Evolutionary conservation across 2,888 invertebrate genomes (phyloP), one percentile per base, ranked within the genome.

Genomic region (Escarpia spicata): DNA sequence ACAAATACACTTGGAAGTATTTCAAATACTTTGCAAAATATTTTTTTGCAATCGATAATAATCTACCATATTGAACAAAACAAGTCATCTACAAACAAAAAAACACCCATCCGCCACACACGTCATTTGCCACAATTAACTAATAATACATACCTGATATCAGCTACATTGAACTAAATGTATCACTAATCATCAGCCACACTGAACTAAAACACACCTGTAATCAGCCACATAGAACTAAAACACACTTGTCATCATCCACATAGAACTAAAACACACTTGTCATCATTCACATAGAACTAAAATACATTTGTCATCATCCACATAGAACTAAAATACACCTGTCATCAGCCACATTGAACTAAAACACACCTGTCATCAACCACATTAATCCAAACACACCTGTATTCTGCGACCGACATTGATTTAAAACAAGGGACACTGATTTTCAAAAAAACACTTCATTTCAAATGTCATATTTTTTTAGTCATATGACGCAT

Each of bases 231-330:
- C 19, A 26, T 26, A 19, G 96, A 99, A 99, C 96, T 99, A 99
- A 96, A 99, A 99, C 2, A 75, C 60, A 75, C 75, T 26, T 75
- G 75, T 75, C 2, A 19, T 75, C 19, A 19, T 26, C 75, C 75
- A 75, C 75, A 75, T 75, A 19, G 96, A 99, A 99, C 96, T 99
- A 99, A 96, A 99, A 99, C 2, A 12, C 60, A 60, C 12, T 19
- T 60, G 26, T 26, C 1, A 15, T 26, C 19, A 4, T 8, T 19
- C 60, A 60, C 60, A 60, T 60, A 9, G 60, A 60, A 60, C 15
- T 60, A 60, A 60, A 99, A 99, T 2, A 12, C 60, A 60, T 0
- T 19, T 60, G 26, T 26, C 0, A 15, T 26, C 19, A 4, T 8
- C 60, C 60, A 60, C 60, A 60, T 60, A 12, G 6, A 60, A 60